phyloP scores from a whole-genome alignment of 2,888 invertebrate species.

The Scaptomyza flava region DNA sequence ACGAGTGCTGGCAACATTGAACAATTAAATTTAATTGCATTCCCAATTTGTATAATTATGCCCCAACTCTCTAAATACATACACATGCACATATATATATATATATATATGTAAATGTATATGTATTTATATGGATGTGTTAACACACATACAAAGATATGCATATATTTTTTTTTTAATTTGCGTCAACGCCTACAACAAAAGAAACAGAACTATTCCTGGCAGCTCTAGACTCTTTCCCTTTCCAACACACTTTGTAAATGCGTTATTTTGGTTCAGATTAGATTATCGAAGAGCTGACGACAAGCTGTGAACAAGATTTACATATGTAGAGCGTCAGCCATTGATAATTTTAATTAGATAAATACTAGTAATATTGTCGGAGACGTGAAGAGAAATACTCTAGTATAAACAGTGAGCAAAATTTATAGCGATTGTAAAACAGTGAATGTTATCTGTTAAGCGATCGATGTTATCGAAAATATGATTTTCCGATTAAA shows the following conservation, averaged over 20 bases:
- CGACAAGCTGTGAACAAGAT: too few species aligned
- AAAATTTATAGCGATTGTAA: neutral
- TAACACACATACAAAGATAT: neutral
- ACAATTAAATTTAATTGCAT: conserved; percentile 81
- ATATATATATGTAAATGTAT: neutral
- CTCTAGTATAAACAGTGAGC: too few species aligned
- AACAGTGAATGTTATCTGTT: neutral
- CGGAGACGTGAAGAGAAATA: neutral
- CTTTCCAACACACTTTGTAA: conserved; percentile 2
- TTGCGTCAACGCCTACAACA: conserved; percentile 53
- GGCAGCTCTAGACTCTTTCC: neutral
- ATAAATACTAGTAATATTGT: neutral
- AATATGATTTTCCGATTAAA: too few species aligned
- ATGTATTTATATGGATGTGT: too few species aligned
- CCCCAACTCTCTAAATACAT: conserved; percentile 67
- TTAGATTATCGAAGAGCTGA: too few species aligned
- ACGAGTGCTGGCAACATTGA: conserved; percentile 70
- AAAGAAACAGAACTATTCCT: neutral
- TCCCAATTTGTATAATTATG: conserved; percentile 81
- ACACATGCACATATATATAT: neutral
- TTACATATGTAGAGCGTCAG: neutral
- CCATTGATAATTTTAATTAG: neutral
- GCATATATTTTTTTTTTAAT: conserved; percentile 58
- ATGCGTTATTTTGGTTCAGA: conserved; percentile 9
- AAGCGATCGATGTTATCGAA: too few species aligned